Base-by-base conservation (phyloP, 2,888 invertebrate genomes). In the Chouioia cunea region DNA sequence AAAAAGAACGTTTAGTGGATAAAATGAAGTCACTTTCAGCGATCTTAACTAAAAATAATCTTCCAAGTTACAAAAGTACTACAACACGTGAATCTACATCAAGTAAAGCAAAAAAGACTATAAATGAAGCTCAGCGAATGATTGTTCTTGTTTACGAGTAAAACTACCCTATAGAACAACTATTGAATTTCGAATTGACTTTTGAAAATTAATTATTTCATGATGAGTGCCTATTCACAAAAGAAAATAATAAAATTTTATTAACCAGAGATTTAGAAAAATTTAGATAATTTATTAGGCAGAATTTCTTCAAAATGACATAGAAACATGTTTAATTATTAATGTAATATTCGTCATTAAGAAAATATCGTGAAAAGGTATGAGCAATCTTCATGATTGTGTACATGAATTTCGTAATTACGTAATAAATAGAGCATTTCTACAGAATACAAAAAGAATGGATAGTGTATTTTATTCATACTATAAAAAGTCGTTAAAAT, bases 111-210 rank as follows among this genome's bases (percentile, higher is more conserved):
- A 64, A 64, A 54, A 44, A 0, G 20, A 48, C 8, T n/a, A n/a
- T 16, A 36, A 65, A 36, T 57, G 27, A 48, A 22, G 18, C 48
- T 22, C 47, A 60, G 15, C 22, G 54, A 53, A 62, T 56, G 1
- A 46, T 62, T 14, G 60, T 16, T 14, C 20, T 67, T 22, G 60
- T 60, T 8, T 44, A 62, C 44, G 44, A 68, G 22, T 15, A 48
- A 27, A 54, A 62, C 8, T 66, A 52, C 27, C 58, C 58, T 22
- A 16, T 66, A 6, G 23, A 50, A 44, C 36, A 52, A 15, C 52
- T 66, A 10, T 43, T 66, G 4, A 36, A 27, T 10, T 66, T 48
- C 52, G 66, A 54, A 15, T 54, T 60, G 15, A 60, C 60, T 15
- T 22, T 22, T 27, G 27, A 60, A 47, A 60, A 60, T 47, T 23